phyloP scores from a whole-genome alignment of 1,140 invertebrate species.

The Tigriopus japonicus region DNA sequence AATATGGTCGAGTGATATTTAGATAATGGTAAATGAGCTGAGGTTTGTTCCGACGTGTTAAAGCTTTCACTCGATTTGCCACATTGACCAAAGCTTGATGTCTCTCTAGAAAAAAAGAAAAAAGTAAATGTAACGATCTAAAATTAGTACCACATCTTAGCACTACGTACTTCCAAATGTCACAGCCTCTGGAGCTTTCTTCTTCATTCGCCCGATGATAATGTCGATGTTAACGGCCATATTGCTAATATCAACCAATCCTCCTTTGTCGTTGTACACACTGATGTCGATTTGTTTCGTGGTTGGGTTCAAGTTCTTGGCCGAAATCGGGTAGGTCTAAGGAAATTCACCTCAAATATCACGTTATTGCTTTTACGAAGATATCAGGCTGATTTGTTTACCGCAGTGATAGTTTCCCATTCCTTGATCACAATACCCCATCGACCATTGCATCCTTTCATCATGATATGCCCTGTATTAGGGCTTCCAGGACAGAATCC shows the following conservation, averaged over 20 bases:
- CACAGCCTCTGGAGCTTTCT: neutral
- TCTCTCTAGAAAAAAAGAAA: neutral
- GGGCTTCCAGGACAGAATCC: conserved; percentile 8
- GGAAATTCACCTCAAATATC: neutral
- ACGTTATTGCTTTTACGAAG: too few relatives aligned
- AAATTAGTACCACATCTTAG: neutral
- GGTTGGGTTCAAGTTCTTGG: neutral
- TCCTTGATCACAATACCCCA: conserved; percentile 8
- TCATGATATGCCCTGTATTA: neutral
- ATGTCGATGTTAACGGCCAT: neutral
- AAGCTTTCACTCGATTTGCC: neutral
- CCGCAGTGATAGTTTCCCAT: conserved; percentile 7
- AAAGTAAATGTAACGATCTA: too few relatives aligned
- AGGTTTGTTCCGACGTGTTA: neutral
- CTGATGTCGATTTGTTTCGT: conserved; percentile 10
- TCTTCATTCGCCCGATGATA: neutral
- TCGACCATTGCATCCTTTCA: neutral
- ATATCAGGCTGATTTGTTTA: neutral
- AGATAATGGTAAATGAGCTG: conserved; percentile 12
- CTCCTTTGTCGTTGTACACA: neutral
- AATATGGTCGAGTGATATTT: neutral
- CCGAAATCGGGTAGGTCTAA: conserved; percentile 9
- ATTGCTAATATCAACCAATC: neutral
- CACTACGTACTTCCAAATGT: neutral
- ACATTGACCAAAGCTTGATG: neutral